Percentiles rank a stretch among this genome's conserved stretches.
Conservation (phyloP, 2,113 vertebrate genomes). For the Thryonomys swinderianus region DNA sequence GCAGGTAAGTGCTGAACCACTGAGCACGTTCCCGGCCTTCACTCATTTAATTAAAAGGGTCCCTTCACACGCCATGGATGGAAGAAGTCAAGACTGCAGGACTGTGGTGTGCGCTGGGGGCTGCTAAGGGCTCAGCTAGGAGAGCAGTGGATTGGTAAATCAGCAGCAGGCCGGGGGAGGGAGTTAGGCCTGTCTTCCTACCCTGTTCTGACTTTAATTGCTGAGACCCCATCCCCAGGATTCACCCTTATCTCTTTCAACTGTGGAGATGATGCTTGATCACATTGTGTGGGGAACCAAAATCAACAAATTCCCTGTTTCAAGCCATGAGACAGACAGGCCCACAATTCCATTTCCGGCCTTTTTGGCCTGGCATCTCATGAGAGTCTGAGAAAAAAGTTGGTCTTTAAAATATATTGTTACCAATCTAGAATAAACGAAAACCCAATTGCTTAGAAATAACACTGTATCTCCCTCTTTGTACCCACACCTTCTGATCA, state of each 20-base stretch:
- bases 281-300: not conserved
- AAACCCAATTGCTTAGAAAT: constrained; percentile 57
- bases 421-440: constrained; percentile 54
- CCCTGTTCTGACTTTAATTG: not conserved
- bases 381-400: constrained; percentile 62
- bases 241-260: not conserved
- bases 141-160: not conserved
- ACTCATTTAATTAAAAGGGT: constrained; percentile 40
- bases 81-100: constrained; percentile 34
- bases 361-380: constrained; percentile 31
- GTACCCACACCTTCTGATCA: constrained; percentile 42
- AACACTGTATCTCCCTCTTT: constrained; percentile 40
- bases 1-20: not conserved
- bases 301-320: not conserved
- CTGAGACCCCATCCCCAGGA: not conserved
- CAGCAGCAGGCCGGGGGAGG: not conserved
- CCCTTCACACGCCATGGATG: constrained; percentile 24
- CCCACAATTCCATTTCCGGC: constrained; percentile 7
- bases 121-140: not conserved
- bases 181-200: not conserved
- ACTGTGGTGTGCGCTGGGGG: not conserved
- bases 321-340: not conserved
- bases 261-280: constrained; percentile 13
- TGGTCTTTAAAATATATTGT: constrained; percentile 48
- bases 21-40: not conserved